phyloP scores from a whole-genome alignment of 2,113 vertebrate species.

The Mormyrus iriodes region DNA sequence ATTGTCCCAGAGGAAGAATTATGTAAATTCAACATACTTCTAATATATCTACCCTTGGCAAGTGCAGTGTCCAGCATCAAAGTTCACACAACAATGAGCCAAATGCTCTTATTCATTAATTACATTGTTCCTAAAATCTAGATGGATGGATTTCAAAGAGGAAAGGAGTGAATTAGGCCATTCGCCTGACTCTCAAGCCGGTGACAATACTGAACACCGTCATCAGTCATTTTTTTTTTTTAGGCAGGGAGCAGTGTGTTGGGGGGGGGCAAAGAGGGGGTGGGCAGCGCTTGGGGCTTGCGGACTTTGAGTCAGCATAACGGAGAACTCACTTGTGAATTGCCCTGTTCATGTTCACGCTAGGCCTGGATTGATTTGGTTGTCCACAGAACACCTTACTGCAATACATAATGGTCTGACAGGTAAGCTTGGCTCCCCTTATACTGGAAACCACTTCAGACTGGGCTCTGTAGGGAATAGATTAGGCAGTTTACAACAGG shows the following conservation, averaged over 20 bases:
- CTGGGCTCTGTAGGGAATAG: conserved; percentile 13
- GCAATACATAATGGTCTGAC: conserved; percentile 18
- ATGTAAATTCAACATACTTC: not conserved
- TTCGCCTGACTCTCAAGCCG: not conserved
- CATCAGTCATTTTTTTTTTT: conserved; percentile 29
- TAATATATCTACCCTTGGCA: not conserved
- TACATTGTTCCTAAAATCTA: not conserved
- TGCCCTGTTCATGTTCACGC: conserved; percentile 34
- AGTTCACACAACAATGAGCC: not conserved
- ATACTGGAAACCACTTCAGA: not conserved
- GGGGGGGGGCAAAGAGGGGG: not conserved
- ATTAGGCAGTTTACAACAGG: not conserved
- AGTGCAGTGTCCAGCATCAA: not conserved
- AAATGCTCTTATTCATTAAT: not conserved
- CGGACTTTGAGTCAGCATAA: conserved; percentile 41
- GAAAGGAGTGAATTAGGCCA: not conserved
- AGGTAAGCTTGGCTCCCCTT: conserved; percentile 13
- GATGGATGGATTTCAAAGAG: not conserved
- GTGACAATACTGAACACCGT: conserved; percentile 21
- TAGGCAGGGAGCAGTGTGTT: not conserved
- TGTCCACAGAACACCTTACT: conserved; percentile 20
- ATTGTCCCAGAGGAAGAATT: not conserved
- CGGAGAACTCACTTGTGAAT: conserved; percentile 33
- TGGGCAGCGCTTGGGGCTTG: conserved; percentile 12
- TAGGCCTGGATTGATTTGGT: conserved; percentile 45